Percentiles rank a stretch among this genome's conserved stretches.
These are phyloP conservation scores for Eumeta japonica DNA, from an alignment of 1,140 invertebrate genomes.

Conservation along the genomic window DNA sequence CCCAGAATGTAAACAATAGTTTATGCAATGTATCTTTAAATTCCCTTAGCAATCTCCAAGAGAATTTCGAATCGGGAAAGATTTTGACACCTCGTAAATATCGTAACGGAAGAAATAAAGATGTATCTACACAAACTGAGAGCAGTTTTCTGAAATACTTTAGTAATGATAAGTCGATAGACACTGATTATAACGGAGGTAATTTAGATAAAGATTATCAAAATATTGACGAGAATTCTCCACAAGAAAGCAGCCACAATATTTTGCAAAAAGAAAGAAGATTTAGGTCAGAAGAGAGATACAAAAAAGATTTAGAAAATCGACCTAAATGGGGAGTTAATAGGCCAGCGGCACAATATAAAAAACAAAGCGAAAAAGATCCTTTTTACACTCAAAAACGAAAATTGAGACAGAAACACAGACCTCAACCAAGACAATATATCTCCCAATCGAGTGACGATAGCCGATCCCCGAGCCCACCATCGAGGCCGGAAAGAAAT, in stretches of 20 bases:
- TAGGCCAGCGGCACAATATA: conserved; percentile 68
- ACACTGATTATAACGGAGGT: conserved; percentile 30
- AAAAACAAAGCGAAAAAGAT: conserved; percentile 77
- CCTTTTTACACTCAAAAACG: conserved; percentile 68
- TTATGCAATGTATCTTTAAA: conserved; percentile 43
- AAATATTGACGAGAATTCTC: conserved; percentile 52
- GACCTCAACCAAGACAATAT: conserved; percentile 52
- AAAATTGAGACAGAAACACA: conserved; percentile 60
- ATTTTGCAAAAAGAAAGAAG: conserved; percentile 53
- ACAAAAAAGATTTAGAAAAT: conserved; percentile 57
- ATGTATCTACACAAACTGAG: conserved; percentile 71
- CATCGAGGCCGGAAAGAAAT: conserved; percentile 32
- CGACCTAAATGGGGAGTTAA: conserved; percentile 69
- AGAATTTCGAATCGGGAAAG: conserved; percentile 37
- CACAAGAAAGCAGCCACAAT: conserved; percentile 41
- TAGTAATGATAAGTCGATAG: conserved; percentile 23
- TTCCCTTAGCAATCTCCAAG: conserved; percentile 26
- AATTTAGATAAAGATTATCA: conserved; percentile 40
- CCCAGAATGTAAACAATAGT: conserved; percentile 45
- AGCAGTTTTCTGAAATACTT: conserved; percentile 24
- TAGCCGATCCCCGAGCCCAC: conserved; percentile 57
- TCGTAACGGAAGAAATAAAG: conserved; percentile 53
- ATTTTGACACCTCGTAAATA: conserved; percentile 66
- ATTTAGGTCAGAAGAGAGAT: conserved; percentile 53
- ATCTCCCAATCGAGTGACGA: conserved; percentile 61